Conservation (phyloP, 2,113 vertebrate species). For the Strix aluco region DNA sequence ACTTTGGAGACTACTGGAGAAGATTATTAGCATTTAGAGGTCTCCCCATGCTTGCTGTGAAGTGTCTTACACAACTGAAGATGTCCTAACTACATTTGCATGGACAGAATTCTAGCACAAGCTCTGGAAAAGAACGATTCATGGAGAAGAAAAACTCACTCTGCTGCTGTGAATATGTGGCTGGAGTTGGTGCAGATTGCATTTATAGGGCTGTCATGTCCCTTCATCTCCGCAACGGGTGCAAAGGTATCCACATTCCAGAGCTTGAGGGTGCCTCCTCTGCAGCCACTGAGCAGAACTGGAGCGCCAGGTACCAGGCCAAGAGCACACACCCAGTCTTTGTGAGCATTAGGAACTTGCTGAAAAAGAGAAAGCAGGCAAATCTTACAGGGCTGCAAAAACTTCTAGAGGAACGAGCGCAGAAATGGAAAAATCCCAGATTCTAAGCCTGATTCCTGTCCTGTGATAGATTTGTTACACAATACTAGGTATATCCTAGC, state of each 20-base stretch:
- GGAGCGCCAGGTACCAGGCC: conserved; percentile 81
- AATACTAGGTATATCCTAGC: background rate
- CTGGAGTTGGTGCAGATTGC: conserved; percentile 89
- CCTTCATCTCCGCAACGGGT: conserved; percentile 85
- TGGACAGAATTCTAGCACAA: background rate
- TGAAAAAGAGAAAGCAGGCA: conserved; percentile 44
- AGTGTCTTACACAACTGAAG: background rate
- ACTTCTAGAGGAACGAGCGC: fast-evolving
- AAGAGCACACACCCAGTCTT: conserved; percentile 91
- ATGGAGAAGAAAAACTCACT: conserved; percentile 81
- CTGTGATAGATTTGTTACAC: background rate
- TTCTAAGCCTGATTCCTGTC: background rate
- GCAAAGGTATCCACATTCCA: conserved; percentile 87
- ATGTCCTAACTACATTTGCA: background rate
- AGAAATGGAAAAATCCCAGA: background rate
- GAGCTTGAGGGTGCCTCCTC: conserved; percentile 89
- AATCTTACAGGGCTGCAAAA: background rate
- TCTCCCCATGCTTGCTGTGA: background rate
- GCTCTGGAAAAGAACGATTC: background rate
- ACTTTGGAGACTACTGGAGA: background rate
- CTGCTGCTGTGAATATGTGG: conserved; percentile 92
- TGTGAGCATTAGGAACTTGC: conserved; percentile 89
- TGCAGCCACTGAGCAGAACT: conserved; percentile 87
- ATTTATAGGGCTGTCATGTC: conserved; percentile 93
- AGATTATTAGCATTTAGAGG: background rate